Evolutionary conservation across 2,888 invertebrate species (phyloP), one percentile per base, ranked within the genome.

Genomic region (Linyphia triangularis): DNA sequence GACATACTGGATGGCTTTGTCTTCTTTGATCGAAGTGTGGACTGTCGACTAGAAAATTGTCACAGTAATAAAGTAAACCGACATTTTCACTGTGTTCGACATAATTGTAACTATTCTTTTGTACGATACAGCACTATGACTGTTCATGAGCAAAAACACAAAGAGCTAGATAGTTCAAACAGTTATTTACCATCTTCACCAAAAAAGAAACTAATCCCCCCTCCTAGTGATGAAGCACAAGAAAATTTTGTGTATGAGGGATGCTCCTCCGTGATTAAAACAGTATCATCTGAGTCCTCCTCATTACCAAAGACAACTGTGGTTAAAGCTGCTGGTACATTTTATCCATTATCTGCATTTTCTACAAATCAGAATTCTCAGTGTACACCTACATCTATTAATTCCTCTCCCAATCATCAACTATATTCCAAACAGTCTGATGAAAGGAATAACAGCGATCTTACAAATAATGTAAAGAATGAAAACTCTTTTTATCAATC

Each of bases 311-410:
- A 90, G 69, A 73, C 90, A 43, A 89, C 86, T 59, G 96, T 97
- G 95, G 96, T 97, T 94, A 97, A 97, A 95, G 96, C 97, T 93
- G 95, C 96, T 92, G 97, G 97, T 93, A 97, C 97, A 93, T 97
- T 96, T 94, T 97, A 96, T 94, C 97, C 97, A 92, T 95, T 96
- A 92, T 96, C 96, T 91, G 92, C 93, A 94, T 94, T 93, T 79
- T 92, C 91, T 63, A 65, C 90, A 28, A 89, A 57, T 69, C 85
- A 89, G 24, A 37, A 51, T 19, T 85, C 88, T 16, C 82, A 77
- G 13, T 59, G 43, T 61, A 63, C 78, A 26, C 69, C 77, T 30
- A 73, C 40, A 65, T 37, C 82, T 69, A 16, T 57, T 40, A 75
- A 81, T 70, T 73, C 89, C 13, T 57, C 81, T 57, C 33, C 83